These are phyloP conservation scores for Cyclina sinensis DNA, from an alignment of 1,140 invertebrate species.

Conservation along the genomic window DNA sequence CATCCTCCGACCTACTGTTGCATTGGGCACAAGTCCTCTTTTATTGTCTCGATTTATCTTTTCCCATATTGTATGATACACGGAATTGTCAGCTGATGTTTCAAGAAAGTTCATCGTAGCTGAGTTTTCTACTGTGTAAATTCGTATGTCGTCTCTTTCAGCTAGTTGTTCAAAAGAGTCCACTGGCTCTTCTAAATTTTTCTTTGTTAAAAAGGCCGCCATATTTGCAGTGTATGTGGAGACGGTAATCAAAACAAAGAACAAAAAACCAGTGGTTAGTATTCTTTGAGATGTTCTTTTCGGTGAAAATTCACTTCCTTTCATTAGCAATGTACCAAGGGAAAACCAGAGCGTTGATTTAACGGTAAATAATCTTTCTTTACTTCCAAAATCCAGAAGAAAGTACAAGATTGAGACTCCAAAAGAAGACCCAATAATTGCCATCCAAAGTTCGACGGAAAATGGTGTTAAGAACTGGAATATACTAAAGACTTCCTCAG, in stretches of 20 bases:
- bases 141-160: conserved; percentile 71
- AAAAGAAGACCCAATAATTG: conserved; percentile 79
- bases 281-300: conserved; percentile 81
- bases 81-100: conserved; percentile 65
- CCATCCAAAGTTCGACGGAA: conserved; percentile 81
- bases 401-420: conserved; percentile 76
- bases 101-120: conserved; percentile 82
- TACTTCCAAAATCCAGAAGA: conserved; percentile 75
- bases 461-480: conserved; percentile 84
- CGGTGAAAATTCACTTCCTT: conserved; percentile 83
- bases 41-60: conserved; percentile 68
- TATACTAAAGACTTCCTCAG: conserved; percentile 76
- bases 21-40: conserved; percentile 73
- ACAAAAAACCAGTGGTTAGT: conserved; percentile 82
- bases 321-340: conserved; percentile 79
- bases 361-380: conserved; percentile 72
- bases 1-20: conserved; percentile 67
- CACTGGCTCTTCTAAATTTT: conserved; percentile 80
- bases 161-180: conserved; percentile 81
- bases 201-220: conserved; percentile 85
- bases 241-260: conserved; percentile 84
- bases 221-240: conserved; percentile 85
- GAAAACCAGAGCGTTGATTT: conserved; percentile 79
- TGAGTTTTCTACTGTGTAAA: conserved; percentile 80
- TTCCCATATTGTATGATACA: conserved; percentile 73